These are phyloP conservation scores for Zonitis immaculata DNA, from an alignment of 2,888 invertebrate genomes.

Conservation along the genomic window DNA sequence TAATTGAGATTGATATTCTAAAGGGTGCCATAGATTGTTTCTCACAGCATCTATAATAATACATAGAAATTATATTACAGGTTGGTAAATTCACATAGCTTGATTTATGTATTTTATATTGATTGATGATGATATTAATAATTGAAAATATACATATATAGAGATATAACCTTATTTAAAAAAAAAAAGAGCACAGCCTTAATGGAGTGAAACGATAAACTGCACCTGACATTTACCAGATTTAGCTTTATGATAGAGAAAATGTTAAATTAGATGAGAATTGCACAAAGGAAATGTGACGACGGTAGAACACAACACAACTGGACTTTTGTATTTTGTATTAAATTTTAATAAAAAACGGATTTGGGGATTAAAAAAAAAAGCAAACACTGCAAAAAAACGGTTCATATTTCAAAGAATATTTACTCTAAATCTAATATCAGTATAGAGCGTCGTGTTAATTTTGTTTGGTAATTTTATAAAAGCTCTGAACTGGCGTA, in stretches of 20 bases:
- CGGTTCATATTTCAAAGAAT: no score
- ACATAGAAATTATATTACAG: constrained; percentile 8
- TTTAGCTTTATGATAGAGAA: background rate
- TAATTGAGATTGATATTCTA: constrained; percentile 16
- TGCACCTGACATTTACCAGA: background rate
- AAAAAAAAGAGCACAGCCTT: background rate
- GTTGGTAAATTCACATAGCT: constrained; percentile 7
- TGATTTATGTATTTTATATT: constrained; percentile 10
- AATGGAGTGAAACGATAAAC: background rate
- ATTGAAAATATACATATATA: background rate
- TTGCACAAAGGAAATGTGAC: background rate
- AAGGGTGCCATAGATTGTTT: constrained; percentile 8
- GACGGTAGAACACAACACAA: no score
- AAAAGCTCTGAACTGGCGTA: no score
- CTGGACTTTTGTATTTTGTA: no score
- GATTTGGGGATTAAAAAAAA: no score
- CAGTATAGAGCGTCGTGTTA: no score
- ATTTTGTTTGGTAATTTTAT: no score
- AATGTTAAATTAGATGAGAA: background rate
- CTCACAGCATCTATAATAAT: constrained; percentile 9
- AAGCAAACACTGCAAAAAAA: no score
- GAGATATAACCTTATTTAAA: no score
- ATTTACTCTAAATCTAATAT: no score
- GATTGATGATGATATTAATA: background rate
- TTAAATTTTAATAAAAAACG: no score